These are phyloP conservation scores for Canis aureus DNA, from an alignment of 2,113 vertebrate genomes.

Conservation along the genomic window DNA sequence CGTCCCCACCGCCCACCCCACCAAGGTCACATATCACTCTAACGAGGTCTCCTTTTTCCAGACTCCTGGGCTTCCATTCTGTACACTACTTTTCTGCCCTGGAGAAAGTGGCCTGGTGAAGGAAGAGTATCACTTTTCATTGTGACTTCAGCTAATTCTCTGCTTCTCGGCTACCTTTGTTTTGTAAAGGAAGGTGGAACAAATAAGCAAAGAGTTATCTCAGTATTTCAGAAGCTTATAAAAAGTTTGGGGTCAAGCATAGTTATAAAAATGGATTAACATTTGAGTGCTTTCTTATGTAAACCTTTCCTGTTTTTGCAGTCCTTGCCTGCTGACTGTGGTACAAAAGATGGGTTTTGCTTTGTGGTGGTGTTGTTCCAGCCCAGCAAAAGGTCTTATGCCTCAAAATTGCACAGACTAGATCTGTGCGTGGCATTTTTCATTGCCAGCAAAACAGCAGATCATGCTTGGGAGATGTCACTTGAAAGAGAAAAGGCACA, in stretches of 20 bases:
- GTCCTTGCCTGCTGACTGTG: conserved; percentile 56
- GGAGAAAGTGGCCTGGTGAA: not conserved
- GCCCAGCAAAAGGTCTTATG: conserved; percentile 65
- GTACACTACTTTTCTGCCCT: not conserved
- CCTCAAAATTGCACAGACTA: conserved; percentile 66
- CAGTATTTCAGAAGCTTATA: conserved; percentile 62
- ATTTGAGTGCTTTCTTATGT: conserved; percentile 53
- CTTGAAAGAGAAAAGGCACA: conserved; percentile 76
- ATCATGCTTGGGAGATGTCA: conserved; percentile 68
- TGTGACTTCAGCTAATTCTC: not conserved
- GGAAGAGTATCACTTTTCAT: not conserved
- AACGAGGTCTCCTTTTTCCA: not conserved
- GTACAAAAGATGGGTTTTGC: conserved; percentile 68
- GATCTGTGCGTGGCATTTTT: conserved; percentile 69
- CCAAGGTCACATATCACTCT: not conserved
- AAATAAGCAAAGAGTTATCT: conserved; percentile 52
- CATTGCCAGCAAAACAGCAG: conserved; percentile 69
- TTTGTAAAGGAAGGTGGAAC: not conserved
- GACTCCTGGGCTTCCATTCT: not conserved
- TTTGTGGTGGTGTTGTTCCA: conserved; percentile 67
- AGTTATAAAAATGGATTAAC: conserved; percentile 72
- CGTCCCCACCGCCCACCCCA: not conserved
- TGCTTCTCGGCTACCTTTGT: not conserved
- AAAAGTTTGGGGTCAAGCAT: conserved; percentile 55
- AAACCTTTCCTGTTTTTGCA: conserved; percentile 66